These are phyloP conservation scores for Semotilus atromaculatus DNA, from an alignment of 2,797 vertebrate species.

Conservation along the genomic window DNA sequence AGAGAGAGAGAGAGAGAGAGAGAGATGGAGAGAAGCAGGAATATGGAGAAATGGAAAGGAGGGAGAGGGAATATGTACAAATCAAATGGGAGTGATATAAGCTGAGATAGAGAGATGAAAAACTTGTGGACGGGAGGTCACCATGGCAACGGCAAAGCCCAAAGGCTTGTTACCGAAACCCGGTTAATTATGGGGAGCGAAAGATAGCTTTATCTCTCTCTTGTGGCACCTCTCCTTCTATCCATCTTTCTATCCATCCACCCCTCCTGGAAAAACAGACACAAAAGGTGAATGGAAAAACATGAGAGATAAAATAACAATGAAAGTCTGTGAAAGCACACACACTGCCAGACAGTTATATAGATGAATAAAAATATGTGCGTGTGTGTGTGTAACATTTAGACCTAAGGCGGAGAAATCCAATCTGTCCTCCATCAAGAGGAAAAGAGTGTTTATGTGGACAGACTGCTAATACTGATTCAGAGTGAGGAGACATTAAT, in stretches of 20 bases:
- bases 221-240: constrained; percentile 38
- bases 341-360: constrained; percentile 13
- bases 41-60: constrained; percentile 16
- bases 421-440: constrained; percentile 38
- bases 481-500: constrained; percentile 20
- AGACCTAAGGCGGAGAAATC: constrained; percentile 46
- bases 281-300: constrained; percentile 14
- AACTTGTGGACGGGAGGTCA: constrained; percentile 59
- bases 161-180: constrained; percentile 63
- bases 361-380: constrained; percentile 25
- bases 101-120: constrained; percentile 54
- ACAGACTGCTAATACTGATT: constrained; percentile 41
- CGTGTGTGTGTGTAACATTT: not conserved
- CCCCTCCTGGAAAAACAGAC: constrained; percentile 2
- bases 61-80: constrained; percentile 42
- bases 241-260: not conserved
- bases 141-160: constrained; percentile 63
- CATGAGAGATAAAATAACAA: constrained; percentile 10
- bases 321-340: constrained; percentile 11
- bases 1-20: constrained; percentile 6
- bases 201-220: constrained; percentile 58
- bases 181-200: constrained; percentile 63
- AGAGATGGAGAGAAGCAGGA: constrained; percentile 20
- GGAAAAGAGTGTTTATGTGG: constrained; percentile 32
- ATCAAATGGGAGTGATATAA: constrained; percentile 44